Evolutionary conservation across 2,113 vertebrate genomes (phyloP), one percentile per base, ranked within the genome.

Genomic region (Paralichthys olivaceus): DNA sequence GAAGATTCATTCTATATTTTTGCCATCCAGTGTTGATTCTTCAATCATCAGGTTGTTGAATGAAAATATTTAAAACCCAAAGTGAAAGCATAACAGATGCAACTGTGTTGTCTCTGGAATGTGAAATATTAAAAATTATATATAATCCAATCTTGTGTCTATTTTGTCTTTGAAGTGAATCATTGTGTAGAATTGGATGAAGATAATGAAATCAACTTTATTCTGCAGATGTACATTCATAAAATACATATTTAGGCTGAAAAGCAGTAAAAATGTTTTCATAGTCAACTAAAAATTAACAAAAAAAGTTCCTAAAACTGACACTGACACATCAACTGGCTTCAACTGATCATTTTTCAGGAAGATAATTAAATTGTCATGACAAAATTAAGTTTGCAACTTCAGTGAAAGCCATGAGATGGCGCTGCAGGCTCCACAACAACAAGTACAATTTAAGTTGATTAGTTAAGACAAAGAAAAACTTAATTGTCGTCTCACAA

Each of bases 1-100:
- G 63, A 58, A 12, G 25, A 86, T 66, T 25, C 71, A 72, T 47
- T 84, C 43, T 77, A 37, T 89, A 72, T 92, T 91, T 90, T 88
- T 87, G 59, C 84, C 82, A 70, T 90, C 74, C 75, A 76, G 75
- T 90, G 49, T 90, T 84, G 63, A 75, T 73, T 85, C 69, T 86
- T 83, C 53, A 26, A 68, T 78, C 26, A 69, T 34, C 76, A 68
- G 79, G 55, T 72, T 87, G 49, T 77, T 70, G 37, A 84, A 66
- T 68, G 20, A 14, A 81, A 62, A 61, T 72, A 80, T 90, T 62
- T 63, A 69, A 77, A 67, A 59, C 26, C 7, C 19, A 47, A 64
- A 47, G 1, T 61, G 25, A 69, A 64, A 67, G 19, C 64, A 65
- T 7, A 69, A 75, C 47, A 74, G 75, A 69, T 43, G 29, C 81